phyloP scores from a whole-genome alignment of 2,888 invertebrate genomes.

The Monopis laevigella region DNA sequence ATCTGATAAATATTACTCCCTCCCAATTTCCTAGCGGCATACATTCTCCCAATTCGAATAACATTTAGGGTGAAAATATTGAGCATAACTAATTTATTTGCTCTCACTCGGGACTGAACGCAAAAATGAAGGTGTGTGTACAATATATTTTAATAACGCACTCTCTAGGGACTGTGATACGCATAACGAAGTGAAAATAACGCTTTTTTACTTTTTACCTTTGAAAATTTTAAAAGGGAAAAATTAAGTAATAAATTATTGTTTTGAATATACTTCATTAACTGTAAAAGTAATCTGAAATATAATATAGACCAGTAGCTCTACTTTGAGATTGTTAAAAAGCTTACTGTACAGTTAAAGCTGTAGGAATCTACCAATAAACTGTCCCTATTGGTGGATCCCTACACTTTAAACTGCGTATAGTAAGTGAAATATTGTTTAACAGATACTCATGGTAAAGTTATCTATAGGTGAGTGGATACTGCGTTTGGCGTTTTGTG shows the following conservation, averaged over 20 bases:
- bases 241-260: constrained; percentile 31
- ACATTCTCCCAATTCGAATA: constrained; percentile 43
- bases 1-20: constrained; percentile 53
- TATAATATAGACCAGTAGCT: no score
- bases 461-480: no score
- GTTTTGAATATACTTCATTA: no score
- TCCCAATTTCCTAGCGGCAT: constrained; percentile 55
- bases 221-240: constrained; percentile 29
- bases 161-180: constrained; percentile 50
- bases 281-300: no score
- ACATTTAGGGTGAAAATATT: constrained; percentile 59
- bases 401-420: no score
- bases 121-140: constrained; percentile 34
- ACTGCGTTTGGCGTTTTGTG: no score
- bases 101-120: constrained; percentile 29
- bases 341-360: no score
- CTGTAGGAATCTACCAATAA: no score
- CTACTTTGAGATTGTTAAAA: no score
- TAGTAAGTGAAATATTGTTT: no score
- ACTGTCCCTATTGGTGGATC: no score
- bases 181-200: constrained; percentile 50
- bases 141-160: constrained; percentile 64
- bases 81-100: constrained; percentile 59
- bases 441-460: no score
- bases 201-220: constrained; percentile 50